Conservation (phyloP, 2,797 vertebrate genomes). For the Lepilemur septentrionalis region DNA sequence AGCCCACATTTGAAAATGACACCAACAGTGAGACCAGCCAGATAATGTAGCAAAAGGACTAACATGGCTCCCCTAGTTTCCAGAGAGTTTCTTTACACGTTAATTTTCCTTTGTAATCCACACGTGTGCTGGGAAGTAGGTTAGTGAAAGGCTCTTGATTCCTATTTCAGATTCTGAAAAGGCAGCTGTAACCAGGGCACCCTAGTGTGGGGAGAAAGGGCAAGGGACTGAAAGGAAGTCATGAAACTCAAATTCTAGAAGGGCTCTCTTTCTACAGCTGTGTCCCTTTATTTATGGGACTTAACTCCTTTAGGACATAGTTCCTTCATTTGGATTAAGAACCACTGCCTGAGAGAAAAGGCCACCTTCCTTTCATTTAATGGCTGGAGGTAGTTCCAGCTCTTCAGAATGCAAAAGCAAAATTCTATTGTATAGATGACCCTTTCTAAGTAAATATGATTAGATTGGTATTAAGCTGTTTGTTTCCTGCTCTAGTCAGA, state of each 20-base stretch:
- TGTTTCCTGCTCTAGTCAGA: neutral
- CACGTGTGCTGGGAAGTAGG: constrained; percentile 2
- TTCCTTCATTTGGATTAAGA: constrained; percentile 14
- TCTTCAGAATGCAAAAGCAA: neutral
- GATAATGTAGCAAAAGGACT: constrained; percentile 29
- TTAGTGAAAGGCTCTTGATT: neutral
- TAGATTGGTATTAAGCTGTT: neutral
- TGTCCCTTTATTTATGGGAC: neutral
- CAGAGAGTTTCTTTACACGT: constrained; percentile 32
- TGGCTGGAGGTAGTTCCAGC: neutral
- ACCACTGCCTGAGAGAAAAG: neutral
- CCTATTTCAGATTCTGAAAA: constrained; percentile 14
- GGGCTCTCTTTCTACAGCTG: neutral
- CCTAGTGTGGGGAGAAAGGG: neutral
- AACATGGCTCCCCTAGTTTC: constrained; percentile 12
- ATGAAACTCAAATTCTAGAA: neutral
- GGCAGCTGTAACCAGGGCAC: neutral
- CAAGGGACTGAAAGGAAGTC: neutral
- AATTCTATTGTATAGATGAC: neutral
- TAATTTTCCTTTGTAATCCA: constrained; percentile 59
- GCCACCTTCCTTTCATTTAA: neutral
- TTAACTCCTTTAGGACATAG: neutral
- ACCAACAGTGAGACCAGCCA: constrained; percentile 58
- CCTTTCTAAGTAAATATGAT: neutral
- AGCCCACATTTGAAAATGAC: constrained; percentile 57